Percentiles rank a stretch among this genome's conserved stretches.
Conservation (phyloP, 1,140 invertebrate species). For the Carposina sasakii region DNA sequence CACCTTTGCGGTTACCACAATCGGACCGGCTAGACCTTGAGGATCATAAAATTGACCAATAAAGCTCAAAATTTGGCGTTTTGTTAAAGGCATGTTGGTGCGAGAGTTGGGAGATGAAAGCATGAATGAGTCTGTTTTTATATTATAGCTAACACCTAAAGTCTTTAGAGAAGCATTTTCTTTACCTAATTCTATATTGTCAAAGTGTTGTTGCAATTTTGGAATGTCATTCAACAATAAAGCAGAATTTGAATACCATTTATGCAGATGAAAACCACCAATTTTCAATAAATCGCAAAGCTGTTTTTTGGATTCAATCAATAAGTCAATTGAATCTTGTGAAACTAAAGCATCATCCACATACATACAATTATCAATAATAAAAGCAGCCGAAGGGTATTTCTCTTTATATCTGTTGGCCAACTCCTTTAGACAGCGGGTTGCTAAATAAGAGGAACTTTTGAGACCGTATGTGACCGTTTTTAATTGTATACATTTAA, state of each 20-base stretch:
- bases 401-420: conserved; percentile 15
- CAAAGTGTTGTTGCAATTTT: too few relatives aligned
- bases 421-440: conserved; percentile 30
- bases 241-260: conserved; percentile 21
- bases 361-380: conserved; percentile 2
- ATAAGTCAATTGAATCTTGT: not conserved
- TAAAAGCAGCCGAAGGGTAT: conserved; percentile 1
- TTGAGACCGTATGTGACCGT: conserved; percentile 26
- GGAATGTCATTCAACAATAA: conserved; percentile 1
- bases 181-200: too few relatives aligned
- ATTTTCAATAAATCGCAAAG: not conserved
- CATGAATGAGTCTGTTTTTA: too few relatives aligned
- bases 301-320: not conserved
- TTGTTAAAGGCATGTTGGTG: too few relatives aligned
- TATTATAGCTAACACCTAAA: too few relatives aligned
- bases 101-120: too few relatives aligned
- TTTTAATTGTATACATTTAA: conserved; percentile 9
- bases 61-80: too few relatives aligned
- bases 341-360: conserved; percentile 6
- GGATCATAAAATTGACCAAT: too few relatives aligned
- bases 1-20: too few relatives aligned
- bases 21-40: too few relatives aligned
- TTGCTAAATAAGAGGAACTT: conserved; percentile 32
- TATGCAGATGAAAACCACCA: conserved; percentile 18
- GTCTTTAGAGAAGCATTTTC: too few relatives aligned